Evolutionary conservation across 2,113 vertebrate genomes (phyloP).

Genomic region (Lampris incognitus): DNA sequence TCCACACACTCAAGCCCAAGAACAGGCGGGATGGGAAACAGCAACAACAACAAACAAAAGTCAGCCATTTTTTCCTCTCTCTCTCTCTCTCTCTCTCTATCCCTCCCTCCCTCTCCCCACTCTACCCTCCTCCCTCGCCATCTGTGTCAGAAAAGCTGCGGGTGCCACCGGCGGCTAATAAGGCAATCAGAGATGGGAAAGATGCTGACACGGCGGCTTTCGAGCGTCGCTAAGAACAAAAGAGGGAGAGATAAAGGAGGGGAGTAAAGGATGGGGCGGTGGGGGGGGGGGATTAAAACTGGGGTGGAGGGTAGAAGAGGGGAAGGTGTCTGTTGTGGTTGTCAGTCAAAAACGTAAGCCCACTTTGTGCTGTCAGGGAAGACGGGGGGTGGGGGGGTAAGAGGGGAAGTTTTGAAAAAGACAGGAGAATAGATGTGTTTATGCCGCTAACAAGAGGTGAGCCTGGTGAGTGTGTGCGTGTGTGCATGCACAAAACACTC

Average conservation of each 20-base stretch:
- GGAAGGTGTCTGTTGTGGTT: constrained; percentile 81
- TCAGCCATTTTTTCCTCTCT: constrained; percentile 68
- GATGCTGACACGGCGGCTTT: constrained; percentile 85
- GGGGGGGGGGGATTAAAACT: constrained; percentile 73
- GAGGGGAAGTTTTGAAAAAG: constrained; percentile 73
- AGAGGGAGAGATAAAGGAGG: constrained; percentile 66
- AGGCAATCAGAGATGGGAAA: constrained; percentile 87
- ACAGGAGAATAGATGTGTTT: constrained; percentile 82
- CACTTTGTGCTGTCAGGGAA: constrained; percentile 81
- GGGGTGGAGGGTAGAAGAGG: constrained; percentile 54
- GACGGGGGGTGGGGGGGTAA: constrained; percentile 58
- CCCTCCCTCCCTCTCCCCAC: not conserved
- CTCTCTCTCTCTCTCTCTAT: not conserved
- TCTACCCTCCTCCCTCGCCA: constrained; percentile 70
- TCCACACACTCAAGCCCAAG: constrained; percentile 79
- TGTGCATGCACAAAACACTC: not conserved
- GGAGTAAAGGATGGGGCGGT: constrained; percentile 48
- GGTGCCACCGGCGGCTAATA: constrained; percentile 85
- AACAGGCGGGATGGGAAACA: constrained; percentile 60
- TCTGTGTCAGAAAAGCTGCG: constrained; percentile 82
- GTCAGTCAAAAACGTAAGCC: constrained; percentile 82
- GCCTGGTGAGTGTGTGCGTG: constrained; percentile 20
- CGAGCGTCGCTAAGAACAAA: constrained; percentile 84
- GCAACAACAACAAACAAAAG: constrained; percentile 78
- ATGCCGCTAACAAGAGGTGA: constrained; percentile 63